A percentile compares a stretch with the other conserved stretches of the same genome.
Evolutionary conservation across 2,888 invertebrate genomes (phyloP).

Genomic region (Euplexia lucipara): DNA sequence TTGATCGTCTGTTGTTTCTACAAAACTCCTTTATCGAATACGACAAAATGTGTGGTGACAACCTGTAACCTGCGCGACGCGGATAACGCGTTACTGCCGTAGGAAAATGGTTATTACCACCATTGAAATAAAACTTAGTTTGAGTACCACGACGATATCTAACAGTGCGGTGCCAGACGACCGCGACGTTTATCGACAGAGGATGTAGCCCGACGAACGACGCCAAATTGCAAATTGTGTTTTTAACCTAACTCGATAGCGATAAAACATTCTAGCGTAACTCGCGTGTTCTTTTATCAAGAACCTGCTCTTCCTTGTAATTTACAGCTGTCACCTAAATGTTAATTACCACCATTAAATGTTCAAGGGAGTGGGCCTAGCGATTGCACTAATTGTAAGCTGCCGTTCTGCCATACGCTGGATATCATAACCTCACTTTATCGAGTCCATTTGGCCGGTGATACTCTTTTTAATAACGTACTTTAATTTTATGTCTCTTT

Average conservation of each 20-base stretch:
- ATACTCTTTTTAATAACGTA: conserved; percentile 87
- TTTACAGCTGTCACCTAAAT: conserved; percentile 62
- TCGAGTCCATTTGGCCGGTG: conserved; percentile 85
- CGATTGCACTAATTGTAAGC: conserved; percentile 79
- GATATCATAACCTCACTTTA: conserved; percentile 84
- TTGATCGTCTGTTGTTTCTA: conserved; percentile 10
- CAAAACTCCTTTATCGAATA: conserved; percentile 50
- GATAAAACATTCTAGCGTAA: conserved; percentile 68
- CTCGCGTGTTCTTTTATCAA: conserved; percentile 44
- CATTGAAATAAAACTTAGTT: conserved; percentile 64
- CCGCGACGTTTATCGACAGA: conserved; percentile 78
- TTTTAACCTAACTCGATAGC: conserved; percentile 81
- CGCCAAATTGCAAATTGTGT: conserved; percentile 83
- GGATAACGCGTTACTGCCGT: conserved; percentile 48
- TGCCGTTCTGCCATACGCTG: conserved; percentile 81
- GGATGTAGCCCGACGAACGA: conserved; percentile 78
- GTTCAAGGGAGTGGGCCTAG: conserved; percentile 68
- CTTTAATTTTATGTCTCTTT: conserved; percentile 88
- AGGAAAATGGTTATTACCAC: conserved; percentile 64
- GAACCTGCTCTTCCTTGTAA: conserved; percentile 57
- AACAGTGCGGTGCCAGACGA: conserved; percentile 64
- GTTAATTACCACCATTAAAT: conserved; percentile 67
- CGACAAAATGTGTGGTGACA: conserved; percentile 68
- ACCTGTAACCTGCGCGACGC: conserved; percentile 68
- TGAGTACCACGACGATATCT: conserved; percentile 57